A percentile compares a stretch with the other conserved stretches of the same genome.
These are phyloP conservation scores for Prunella himalayana DNA, from an alignment of 2,113 vertebrate species.

Conservation along the genomic window DNA sequence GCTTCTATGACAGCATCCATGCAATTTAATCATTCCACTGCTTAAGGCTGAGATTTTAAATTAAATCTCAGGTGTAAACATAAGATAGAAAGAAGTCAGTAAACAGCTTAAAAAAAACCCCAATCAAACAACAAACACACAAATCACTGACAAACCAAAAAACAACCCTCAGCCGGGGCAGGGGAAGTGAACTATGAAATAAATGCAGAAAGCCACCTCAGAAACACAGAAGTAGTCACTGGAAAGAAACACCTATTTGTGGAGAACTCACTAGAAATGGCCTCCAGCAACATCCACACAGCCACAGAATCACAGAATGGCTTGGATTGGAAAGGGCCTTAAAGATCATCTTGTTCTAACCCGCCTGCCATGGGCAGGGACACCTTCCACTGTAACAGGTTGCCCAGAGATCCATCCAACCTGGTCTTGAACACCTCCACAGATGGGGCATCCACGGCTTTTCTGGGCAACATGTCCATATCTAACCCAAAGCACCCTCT, in stretches of 20 bases:
- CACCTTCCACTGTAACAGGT: background rate
- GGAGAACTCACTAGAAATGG: background rate
- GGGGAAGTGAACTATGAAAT: background rate
- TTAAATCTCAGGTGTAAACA: background rate
- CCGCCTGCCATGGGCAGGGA: too few relatives aligned
- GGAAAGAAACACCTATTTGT: rapidly evolving
- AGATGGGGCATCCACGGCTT: background rate
- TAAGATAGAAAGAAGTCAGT: background rate
- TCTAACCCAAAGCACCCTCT: background rate
- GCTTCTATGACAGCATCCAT: background rate
- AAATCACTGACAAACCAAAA: background rate
- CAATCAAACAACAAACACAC: background rate
- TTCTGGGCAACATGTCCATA: background rate
- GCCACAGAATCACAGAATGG: background rate
- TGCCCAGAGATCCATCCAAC: background rate
- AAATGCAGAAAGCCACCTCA: rapidly evolving
- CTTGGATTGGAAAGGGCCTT: background rate
- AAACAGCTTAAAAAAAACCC: background rate
- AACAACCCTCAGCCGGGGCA: too few relatives aligned
- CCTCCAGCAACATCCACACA: background rate
- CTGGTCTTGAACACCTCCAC: background rate
- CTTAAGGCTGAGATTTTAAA: background rate
- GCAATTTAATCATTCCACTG: background rate
- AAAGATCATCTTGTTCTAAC: background rate
- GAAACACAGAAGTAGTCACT: background rate